phyloP scores from a whole-genome alignment of 2,113 vertebrate genomes.

The Hypanus sabinus region DNA sequence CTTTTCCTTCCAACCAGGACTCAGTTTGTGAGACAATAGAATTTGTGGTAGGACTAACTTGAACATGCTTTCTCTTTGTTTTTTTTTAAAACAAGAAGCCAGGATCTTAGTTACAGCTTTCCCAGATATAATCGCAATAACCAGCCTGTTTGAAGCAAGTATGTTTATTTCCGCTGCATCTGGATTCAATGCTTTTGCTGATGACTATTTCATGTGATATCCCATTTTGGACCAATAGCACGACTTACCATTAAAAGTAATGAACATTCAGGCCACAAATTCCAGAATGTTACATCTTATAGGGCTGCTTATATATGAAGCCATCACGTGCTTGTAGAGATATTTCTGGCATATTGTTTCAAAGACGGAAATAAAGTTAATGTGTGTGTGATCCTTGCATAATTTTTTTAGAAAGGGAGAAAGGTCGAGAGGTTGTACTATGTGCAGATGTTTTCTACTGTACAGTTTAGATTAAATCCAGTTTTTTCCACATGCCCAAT shows the following conservation, averaged over 20 bases:
- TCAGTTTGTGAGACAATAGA: slow-evolving; percentile 64
- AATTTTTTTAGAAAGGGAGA: neutral
- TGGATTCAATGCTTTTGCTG: slow-evolving; percentile 54
- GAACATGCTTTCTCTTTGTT: slow-evolving; percentile 62
- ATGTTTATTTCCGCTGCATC: slow-evolving; percentile 49
- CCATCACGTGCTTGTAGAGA: slow-evolving; percentile 65
- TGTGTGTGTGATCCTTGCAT: neutral
- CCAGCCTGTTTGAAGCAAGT: slow-evolving; percentile 48
- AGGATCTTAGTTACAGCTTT: slow-evolving; percentile 59
- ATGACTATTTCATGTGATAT: slow-evolving; percentile 52
- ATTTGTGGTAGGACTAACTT: slow-evolving; percentile 69
- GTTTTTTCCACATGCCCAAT: neutral
- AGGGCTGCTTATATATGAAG: slow-evolving; percentile 60
- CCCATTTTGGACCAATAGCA: slow-evolving; percentile 68
- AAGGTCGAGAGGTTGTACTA: neutral
- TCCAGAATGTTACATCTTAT: slow-evolving; percentile 62
- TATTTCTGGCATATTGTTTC: slow-evolving; percentile 23
- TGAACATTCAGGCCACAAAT: slow-evolving; percentile 54
- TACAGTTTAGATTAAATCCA: slow-evolving; percentile 24
- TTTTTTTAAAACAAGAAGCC: slow-evolving; percentile 47
- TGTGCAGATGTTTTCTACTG: slow-evolving; percentile 12
- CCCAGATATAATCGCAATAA: slow-evolving; percentile 68
- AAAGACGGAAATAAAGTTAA: slow-evolving; percentile 2
- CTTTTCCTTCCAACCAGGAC: slow-evolving; percentile 42
- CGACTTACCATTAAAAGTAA: slow-evolving; percentile 52